Base-by-base conservation (phyloP, 2,797 vertebrate species). In the Halcyon smyrnensis region DNA sequence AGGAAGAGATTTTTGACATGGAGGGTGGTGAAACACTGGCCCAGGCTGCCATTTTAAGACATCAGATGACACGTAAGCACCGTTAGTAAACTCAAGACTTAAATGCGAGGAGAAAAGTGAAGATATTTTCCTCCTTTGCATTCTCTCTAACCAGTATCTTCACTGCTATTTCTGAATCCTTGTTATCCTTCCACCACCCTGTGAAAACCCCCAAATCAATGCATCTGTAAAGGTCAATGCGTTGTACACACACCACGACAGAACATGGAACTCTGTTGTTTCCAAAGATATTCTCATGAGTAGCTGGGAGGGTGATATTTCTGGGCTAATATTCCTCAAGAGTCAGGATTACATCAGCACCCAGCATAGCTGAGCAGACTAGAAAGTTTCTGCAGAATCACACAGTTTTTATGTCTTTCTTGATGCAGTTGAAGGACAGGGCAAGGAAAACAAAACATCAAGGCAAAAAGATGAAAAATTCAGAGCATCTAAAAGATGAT, bases 371-470 rank as follows among this genome's bases (percentile, higher is more conserved):
- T 93, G 90, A 94, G 90, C 80, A 94, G 65, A 86, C 39, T 23
- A 87, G 82, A 67, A 70, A 82, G 63, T 69, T 97, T 87, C 78
- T 94, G 81, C 81, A 94, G 70, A 93, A 77, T 20, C 70, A 81
- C 90, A 95, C 46, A 80, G 90, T 50, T 94, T 84, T 92, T 79
- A 54, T 80, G 90, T 78, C 82, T 86, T 65, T 87, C 87, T 86
- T 60, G 54, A 76, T 74, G 67, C 63, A 89, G 95, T 19, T 97
- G 95, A 97, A 96, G 96, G 96, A 96, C 90, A 83, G 90, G 89
- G 90, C 93, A 95, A 94, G 56, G 93, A 71, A 95, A 94, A 97
- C 88, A 96, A 97, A 94, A 89, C 75, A 90, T 90, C 83, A 90
- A 93, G 92, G 79, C 73, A 92, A 78, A 51, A 76, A 95, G 68